Evolutionary conservation across 2,113 vertebrate species (phyloP), one percentile per base, ranked within the genome.

Genomic region (Balaenoptera acutorostrata): DNA sequence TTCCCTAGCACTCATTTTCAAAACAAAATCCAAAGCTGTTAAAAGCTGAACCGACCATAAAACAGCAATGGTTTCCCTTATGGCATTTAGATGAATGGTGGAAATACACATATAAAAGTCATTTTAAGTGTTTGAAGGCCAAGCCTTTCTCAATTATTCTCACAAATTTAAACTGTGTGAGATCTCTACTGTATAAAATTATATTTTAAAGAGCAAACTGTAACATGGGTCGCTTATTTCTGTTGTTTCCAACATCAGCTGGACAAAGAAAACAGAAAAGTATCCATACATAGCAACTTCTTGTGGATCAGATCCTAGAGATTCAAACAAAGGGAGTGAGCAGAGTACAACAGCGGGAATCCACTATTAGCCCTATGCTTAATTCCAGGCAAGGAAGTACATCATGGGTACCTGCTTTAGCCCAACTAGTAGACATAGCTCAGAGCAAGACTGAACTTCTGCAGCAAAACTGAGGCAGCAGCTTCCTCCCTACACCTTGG

Each of bases 11-110:
- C 87, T 89, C 17, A 85, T 92, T 90, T 85, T 78, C 36, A 90
- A 94, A 97, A 82, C 46, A 95, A 95, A 93, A 96, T 81, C 69
- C 46, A n/a, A 90, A 96, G 93, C 75, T 57, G 14, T 61, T 36
- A 64, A 57, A 61, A 80, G 6, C 31, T 88, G 85, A 64, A 63
- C 9, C 69, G 68, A 72, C 10, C 39, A 64, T 36, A 93, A 78
- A 88, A 72, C n/a, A 94, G 29, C 27, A 87, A 61, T 46, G 44
- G 1, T 92, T 97, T 97, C 27, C 2, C 6, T 7, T 49, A 11
- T 15, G 72, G 41, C 25, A 72, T 97, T 98, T 95, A 93, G 46
- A 72, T 55, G 55, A 93, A 75, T 10, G 4, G 0, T 5, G 17
- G 81, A 52, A 44, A 86, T 93, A 57, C 39, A 87, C 31, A 68